Conservation (phyloP, 2,113 vertebrate species). For the Notiomystis cincta region DNA sequence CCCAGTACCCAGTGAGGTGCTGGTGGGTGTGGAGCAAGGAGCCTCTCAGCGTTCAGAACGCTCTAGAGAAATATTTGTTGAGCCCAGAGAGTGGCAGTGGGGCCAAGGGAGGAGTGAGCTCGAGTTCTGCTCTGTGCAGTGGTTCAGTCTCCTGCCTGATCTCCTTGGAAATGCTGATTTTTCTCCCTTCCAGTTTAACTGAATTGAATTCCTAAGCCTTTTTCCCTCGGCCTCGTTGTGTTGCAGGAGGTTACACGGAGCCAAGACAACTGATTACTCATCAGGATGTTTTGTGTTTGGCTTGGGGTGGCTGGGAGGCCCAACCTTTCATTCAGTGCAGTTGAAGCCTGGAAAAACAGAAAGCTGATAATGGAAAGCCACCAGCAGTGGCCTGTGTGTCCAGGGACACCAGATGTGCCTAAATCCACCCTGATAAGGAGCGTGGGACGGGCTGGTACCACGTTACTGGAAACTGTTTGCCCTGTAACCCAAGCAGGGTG, state of each 20-base stretch:
- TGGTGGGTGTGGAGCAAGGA: neutral
- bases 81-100: neutral
- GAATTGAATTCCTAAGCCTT: neutral
- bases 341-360: neutral
- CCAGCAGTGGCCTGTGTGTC: neutral
- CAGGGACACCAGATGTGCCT: neutral
- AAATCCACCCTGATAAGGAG: neutral
- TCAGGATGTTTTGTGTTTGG: neutral
- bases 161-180: neutral
- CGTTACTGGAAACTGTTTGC: neutral
- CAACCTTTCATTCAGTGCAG: neutral
- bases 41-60: rapidly evolving
- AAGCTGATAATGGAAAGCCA: neutral
- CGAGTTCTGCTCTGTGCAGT: neutral
- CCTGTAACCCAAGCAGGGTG: neutral
- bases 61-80: neutral
- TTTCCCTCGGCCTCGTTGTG: neutral
- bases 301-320: neutral
- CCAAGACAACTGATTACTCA: neutral
- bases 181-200: neutral
- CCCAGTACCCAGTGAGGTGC: neutral
- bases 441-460: neutral
- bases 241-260: neutral
- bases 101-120: neutral
- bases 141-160: neutral